Evolutionary conservation across 1,140 invertebrate species (phyloP).

Genomic region (Anthonomus grandis): DNA sequence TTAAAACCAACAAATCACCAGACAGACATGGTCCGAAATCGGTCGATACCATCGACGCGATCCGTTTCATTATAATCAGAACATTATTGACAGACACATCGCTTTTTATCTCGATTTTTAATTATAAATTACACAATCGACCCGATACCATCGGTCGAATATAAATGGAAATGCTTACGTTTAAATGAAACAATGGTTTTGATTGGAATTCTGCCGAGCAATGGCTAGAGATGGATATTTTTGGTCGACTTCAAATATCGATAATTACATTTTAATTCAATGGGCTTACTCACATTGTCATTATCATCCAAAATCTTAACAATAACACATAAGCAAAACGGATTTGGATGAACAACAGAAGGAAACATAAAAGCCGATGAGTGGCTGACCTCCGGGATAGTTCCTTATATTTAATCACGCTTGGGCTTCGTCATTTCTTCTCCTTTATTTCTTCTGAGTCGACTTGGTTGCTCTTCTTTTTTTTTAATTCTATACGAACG

Average conservation of each 20-base stretch:
- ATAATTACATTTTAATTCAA: too few relatives aligned
- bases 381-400: slow-evolving; percentile 3
- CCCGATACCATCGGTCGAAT: slow-evolving; percentile 23
- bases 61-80: slow-evolving; percentile 31
- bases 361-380: too few relatives aligned
- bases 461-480: slow-evolving; percentile 3
- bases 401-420: slow-evolving; percentile 13
- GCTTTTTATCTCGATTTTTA: slow-evolving; percentile 34
- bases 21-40: slow-evolving; percentile 1
- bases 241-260: too few relatives aligned
- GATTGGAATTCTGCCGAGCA: slow-evolving; percentile 10
- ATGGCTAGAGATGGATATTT: not conserved
- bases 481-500: too few relatives aligned
- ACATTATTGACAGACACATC: slow-evolving; percentile 35
- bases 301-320: too few relatives aligned
- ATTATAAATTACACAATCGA: slow-evolving; percentile 34
- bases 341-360: too few relatives aligned
- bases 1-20: slow-evolving; percentile 17
- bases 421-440: slow-evolving; percentile 19
- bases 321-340: too few relatives aligned
- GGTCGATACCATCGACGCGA: slow-evolving; percentile 21
- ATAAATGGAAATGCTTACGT: slow-evolving; percentile 30
- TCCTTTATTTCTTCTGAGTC: slow-evolving; percentile 5
- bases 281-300: too few relatives aligned
- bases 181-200: slow-evolving; percentile 28